These are phyloP conservation scores for Tenebrosternarchus preto DNA, from an alignment of 2,113 vertebrate genomes.

Conservation along the genomic window DNA sequence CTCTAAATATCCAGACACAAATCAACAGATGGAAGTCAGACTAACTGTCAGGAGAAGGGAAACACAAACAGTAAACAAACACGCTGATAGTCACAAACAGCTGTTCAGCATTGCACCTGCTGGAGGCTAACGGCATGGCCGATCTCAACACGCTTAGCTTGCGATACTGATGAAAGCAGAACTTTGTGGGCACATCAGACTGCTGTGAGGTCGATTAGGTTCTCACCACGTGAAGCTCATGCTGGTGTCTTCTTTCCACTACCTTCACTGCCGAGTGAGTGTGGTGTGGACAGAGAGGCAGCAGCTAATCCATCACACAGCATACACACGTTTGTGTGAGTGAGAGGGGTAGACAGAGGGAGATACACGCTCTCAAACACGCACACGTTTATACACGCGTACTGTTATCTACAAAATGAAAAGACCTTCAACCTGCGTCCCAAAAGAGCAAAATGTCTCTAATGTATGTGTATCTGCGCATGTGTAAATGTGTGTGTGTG, in stretches of 20 bases:
- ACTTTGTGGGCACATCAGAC: neutral
- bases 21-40: neutral
- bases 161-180: neutral
- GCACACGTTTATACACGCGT: neutral
- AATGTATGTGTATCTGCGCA: neutral
- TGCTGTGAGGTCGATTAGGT: neutral
- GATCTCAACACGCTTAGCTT: neutral
- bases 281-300: slow-evolving; percentile 8
- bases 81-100: neutral
- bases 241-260: slow-evolving; percentile 52
- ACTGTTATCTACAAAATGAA: slow-evolving; percentile 32
- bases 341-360: slow-evolving; percentile 7
- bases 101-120: neutral
- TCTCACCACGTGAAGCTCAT: slow-evolving; percentile 75
- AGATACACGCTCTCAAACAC: slow-evolving; percentile 1
- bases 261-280: slow-evolving; percentile 22
- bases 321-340: slow-evolving; percentile 20
- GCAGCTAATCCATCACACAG: slow-evolving; percentile 44
- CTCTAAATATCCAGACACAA: neutral
- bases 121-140: neutral
- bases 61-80: neutral
- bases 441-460: slow-evolving; percentile 3
- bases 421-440: slow-evolving; percentile 39
- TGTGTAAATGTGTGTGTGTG: neutral
- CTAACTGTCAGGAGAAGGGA: neutral